Base-by-base conservation (phyloP, 2,888 invertebrate species). In the Cryptophagus acutangulus region DNA sequence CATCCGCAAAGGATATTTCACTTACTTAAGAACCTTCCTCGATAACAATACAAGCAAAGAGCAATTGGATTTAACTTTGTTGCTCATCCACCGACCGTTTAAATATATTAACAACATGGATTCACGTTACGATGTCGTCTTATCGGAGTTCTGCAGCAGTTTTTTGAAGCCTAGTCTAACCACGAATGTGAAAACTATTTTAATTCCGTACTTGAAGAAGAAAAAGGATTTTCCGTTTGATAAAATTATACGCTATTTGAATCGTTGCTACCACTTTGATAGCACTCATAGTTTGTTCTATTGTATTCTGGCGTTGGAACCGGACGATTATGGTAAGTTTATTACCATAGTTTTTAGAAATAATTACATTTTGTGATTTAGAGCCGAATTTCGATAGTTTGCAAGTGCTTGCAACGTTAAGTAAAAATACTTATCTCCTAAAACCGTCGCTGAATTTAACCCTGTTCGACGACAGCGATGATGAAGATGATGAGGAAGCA, bases 11-110 rank as follows among this genome's bases (percentile, higher is more conserved):
- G 78, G 80, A 49, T 93, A 88, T 66, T 91, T 87, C 63, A 73
- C 74, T 47, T 79, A 84, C 56, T 67, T 92, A 51, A 76, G 85
- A 48, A 71, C 71, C 39, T 65, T 91, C 36, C 62, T 92, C 51
- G 86, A 89, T 48, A 47, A 41, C 34, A 71, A 87, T 84, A n/a
- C n/a, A n/a, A 15, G 80, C 81, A 5, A 70, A 83, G 51, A 77
- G 81, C 51, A 41, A 8, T 36, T 55, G 17, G 84, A 86, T 29
- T 75, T 84, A 45, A 71, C 90, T 2, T 70, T 88, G 40, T 81
- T 84, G 55, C 77, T 93, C 58, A 78, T 92, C 41, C 76, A 82
- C 54, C 76, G 85, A 49, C 91, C 93, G 0, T 71, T 93, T 39
- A 71, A 74, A 18, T 71, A 82, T 45, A 72, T 80, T 33, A 67